A percentile compares a stretch with the other conserved stretches of the same genome.
Conservation (phyloP, 2,113 vertebrate genomes). For the Arvicanthis niloticus region DNA sequence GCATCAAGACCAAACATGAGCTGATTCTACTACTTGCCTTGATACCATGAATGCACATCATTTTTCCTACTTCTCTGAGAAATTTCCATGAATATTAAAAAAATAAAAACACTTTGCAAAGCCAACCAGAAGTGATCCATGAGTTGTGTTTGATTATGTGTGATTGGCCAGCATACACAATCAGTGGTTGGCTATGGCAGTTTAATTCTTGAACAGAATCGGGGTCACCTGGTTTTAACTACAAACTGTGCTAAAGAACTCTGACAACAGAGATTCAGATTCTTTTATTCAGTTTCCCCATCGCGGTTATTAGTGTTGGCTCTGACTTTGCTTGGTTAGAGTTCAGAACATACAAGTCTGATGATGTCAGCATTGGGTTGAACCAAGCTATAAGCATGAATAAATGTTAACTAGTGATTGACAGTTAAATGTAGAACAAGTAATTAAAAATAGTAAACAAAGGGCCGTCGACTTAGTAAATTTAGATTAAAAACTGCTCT, state of each 20-base stretch:
- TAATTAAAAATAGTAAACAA: slow-evolving; percentile 59
- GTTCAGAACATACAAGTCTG: not conserved
- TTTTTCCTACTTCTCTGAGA: slow-evolving; percentile 56
- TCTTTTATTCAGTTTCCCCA: not conserved
- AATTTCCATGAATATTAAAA: slow-evolving; percentile 56
- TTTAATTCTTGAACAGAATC: slow-evolving; percentile 50
- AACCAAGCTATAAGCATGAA: slow-evolving; percentile 12
- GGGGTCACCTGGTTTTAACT: slow-evolving; percentile 55
- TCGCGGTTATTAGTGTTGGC: slow-evolving; percentile 49
- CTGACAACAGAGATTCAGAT: slow-evolving; percentile 10
- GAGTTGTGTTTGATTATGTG: slow-evolving; percentile 66
- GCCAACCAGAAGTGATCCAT: slow-evolving; percentile 48
- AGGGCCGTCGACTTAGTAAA: slow-evolving; percentile 7
- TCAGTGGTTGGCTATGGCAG: slow-evolving; percentile 34
- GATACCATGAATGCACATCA: not conserved
- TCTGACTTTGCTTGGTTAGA: slow-evolving; percentile 37
- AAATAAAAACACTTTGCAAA: slow-evolving; percentile 29
- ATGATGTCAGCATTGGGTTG: not conserved
- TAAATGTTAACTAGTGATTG: slow-evolving; percentile 49
- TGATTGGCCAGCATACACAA: slow-evolving; percentile 64
- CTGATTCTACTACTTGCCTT: slow-evolving; percentile 45
- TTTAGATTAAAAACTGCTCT: slow-evolving; percentile 41
- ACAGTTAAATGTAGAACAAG: slow-evolving; percentile 55
- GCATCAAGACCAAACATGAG: slow-evolving; percentile 5
- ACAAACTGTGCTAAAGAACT: slow-evolving; percentile 47